These are phyloP conservation scores for Sinotaia quadrata DNA, from an alignment of 2,888 invertebrate species.

Conservation along the genomic window DNA sequence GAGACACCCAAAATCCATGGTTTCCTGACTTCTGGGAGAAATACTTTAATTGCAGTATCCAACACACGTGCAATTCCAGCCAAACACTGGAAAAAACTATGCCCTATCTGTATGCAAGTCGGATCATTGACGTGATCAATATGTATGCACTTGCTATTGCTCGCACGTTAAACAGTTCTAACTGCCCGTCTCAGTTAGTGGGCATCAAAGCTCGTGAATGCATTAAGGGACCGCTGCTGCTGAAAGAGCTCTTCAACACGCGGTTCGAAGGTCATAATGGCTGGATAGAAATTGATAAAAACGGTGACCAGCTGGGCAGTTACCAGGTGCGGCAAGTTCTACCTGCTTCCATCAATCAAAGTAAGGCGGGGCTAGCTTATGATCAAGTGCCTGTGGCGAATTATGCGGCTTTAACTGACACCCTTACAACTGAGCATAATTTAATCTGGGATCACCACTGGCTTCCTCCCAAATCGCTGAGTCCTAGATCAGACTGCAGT, in stretches of 20 bases:
- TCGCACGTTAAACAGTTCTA: constrained; percentile 18
- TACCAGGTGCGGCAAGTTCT: constrained; percentile 27
- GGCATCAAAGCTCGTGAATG: constrained; percentile 28
- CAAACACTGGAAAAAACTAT: neutral
- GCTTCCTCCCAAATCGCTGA: neutral
- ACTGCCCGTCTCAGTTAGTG: constrained; percentile 3
- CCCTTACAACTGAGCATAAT: neutral
- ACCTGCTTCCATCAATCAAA: neutral
- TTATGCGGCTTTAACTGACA: neutral
- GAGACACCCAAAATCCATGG: constrained; percentile 51
- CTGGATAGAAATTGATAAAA: constrained; percentile 17
- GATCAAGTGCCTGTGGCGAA: neutral
- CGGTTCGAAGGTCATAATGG: constrained; percentile 21
- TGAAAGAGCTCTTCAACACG: constrained; percentile 25
- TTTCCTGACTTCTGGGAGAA: constrained; percentile 58
- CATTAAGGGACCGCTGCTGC: constrained; percentile 21
- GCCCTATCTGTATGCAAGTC: neutral
- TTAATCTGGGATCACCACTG: constrained; percentile 1
- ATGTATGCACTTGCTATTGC: constrained; percentile 25
- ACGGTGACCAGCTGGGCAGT: constrained; percentile 16
- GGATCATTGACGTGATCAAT: constrained; percentile 25
- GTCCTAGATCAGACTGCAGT: constrained; percentile 32
- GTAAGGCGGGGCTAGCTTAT: neutral
- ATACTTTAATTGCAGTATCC: constrained; percentile 50
- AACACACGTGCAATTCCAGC: constrained; percentile 12